Evolutionary conservation across 2,113 vertebrate genomes (phyloP).

Genomic region (Cyprinodon brontotheroides): DNA sequence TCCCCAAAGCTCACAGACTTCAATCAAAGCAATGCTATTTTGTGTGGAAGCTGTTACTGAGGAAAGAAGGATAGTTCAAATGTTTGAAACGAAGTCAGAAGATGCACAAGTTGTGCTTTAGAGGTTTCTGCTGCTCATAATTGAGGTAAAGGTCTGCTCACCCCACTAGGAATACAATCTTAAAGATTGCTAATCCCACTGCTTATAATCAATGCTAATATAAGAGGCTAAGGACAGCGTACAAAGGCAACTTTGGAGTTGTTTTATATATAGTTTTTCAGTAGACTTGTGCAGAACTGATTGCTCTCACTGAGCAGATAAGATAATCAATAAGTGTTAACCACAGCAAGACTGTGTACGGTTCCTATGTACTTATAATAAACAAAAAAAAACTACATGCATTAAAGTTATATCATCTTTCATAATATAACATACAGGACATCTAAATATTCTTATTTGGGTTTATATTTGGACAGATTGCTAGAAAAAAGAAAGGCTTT

Average conservation of each 20-base stretch:
- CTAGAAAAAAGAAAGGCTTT: constrained; percentile 41
- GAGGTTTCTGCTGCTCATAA: neutral
- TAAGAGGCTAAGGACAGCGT: neutral
- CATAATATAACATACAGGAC: neutral
- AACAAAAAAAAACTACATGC: too few species aligned
- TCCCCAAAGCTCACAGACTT: neutral
- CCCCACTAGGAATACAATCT: too few species aligned
- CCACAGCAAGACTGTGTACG: neutral
- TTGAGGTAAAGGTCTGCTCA: neutral
- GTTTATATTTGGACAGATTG: neutral
- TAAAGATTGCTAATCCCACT: neutral
- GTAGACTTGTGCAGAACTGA: too few species aligned
- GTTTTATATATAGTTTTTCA: neutral
- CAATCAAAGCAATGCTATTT: neutral
- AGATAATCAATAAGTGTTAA: neutral
- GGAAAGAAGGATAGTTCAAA: neutral
- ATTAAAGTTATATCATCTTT: neutral
- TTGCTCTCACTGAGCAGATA: neutral
- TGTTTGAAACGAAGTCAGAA: neutral
- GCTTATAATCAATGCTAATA: neutral
- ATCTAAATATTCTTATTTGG: neutral
- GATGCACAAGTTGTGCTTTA: neutral
- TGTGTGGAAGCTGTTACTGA: neutral
- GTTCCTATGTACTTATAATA: neutral
- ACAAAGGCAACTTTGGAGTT: neutral